phyloP scores from a whole-genome alignment of 2,888 invertebrate species.

The Microctonus brassicae region DNA sequence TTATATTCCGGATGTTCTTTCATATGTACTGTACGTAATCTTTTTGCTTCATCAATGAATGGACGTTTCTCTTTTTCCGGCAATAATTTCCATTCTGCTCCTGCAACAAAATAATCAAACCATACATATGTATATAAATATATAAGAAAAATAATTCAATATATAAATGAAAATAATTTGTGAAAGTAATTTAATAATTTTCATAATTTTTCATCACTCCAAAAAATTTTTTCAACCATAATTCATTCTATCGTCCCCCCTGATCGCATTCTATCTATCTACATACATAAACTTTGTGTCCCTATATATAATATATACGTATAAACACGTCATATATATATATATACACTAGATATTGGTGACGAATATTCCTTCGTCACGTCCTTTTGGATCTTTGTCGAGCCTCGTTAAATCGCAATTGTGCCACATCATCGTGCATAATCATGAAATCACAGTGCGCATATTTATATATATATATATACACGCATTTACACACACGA shows the following conservation, averaged over 20 bases:
- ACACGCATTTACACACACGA: neutral
- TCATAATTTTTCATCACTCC: neutral
- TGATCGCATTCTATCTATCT: neutral
- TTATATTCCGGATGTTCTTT: slow-evolving; percentile 96
- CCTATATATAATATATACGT: slow-evolving; percentile 23
- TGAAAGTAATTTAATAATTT: neutral
- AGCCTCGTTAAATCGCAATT: slow-evolving; percentile 51
- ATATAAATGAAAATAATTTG: neutral
- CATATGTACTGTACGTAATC: slow-evolving; percentile 94
- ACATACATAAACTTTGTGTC: slow-evolving; percentile 1
- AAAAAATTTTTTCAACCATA: neutral
- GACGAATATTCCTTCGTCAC: slow-evolving; percentile 49
- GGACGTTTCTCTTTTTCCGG: slow-evolving; percentile 96
- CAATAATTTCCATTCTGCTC: slow-evolving; percentile 96
- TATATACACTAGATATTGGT: slow-evolving; percentile 34
- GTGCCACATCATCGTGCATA: slow-evolving; percentile 50
- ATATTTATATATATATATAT: neutral
- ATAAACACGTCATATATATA: slow-evolving; percentile 10
- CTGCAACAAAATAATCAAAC: slow-evolving; percentile 68
- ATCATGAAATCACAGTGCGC: slow-evolving; percentile 44
- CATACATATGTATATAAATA: too few relatives aligned
- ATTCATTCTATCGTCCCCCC: neutral
- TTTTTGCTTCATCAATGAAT: slow-evolving; percentile 97
- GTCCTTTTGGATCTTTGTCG: slow-evolving; percentile 46
- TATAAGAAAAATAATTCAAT: too few relatives aligned